Evolutionary conservation across 2,888 invertebrate species (phyloP).

Genomic region (Amblyteles armatorius): DNA sequence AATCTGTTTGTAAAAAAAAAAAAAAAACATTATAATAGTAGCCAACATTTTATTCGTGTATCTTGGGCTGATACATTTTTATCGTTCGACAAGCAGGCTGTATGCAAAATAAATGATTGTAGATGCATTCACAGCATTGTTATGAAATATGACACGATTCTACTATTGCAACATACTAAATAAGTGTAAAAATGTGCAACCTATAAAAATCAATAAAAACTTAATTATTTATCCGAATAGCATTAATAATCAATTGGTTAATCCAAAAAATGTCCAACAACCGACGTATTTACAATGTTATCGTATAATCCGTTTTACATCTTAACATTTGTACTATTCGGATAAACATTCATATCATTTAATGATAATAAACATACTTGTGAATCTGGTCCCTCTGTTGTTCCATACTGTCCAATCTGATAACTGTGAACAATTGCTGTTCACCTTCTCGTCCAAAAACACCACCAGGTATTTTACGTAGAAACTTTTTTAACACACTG

Average conservation of each 20-base stretch:
- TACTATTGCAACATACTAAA: no score
- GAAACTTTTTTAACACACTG: conserved; percentile 98
- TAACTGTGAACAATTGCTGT: conserved; percentile 94
- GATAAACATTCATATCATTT: background rate
- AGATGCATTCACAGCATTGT: background rate
- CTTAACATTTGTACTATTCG: background rate
- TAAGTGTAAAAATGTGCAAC: no score
- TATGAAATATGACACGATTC: background rate
- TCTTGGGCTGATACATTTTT: background rate
- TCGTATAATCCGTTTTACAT: no score
- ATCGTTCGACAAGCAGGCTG: background rate
- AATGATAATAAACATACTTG: conserved; percentile 87
- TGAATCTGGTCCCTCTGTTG: conserved; percentile 97
- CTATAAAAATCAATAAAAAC: no score
- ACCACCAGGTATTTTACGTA: conserved; percentile 98
- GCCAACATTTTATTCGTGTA: background rate
- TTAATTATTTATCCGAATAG: no score
- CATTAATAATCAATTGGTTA: no score
- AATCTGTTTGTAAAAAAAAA: conserved; percentile 87
- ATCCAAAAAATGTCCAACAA: no score
- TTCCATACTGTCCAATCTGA: conserved; percentile 92
- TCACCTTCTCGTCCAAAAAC: conserved; percentile 97
- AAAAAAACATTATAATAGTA: background rate
- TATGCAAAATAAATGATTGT: background rate
- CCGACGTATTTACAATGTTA: no score